Evolutionary conservation across 2,113 vertebrate genomes (phyloP), one percentile per base, ranked within the genome.

Genomic region (Sciurus niger): DNA sequence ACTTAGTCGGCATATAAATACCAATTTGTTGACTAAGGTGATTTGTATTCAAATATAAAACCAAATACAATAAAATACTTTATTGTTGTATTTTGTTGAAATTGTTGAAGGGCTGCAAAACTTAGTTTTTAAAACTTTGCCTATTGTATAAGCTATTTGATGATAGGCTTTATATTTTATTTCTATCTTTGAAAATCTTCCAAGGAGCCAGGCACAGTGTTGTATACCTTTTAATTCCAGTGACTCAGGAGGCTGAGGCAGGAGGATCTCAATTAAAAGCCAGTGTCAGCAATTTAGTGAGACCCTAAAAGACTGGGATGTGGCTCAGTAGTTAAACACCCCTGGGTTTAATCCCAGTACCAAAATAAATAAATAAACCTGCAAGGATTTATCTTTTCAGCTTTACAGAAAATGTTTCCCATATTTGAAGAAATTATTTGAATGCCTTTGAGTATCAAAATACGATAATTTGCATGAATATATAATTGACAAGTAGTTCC

Each of bases 21-120:
- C n/a, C 37, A 95, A 63, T 90, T 37, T 91, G 94, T 97, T 97
- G 22, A 84, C 88, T 87, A 79, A 60, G 34, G 37, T 88, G 20
- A 51, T 2, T 94, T 93, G 4, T 97, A 32, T 89, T 79, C 24
- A 88, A 34, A 93, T 88, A 53, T 73, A 77, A 92, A 48, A 40
- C 73, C 30, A 85, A 53, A n/a, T 8, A 1, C 84, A 96, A 10
- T 94, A 65, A 84, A 86, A 77, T 3, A 58, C 20, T 91, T 37
- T 70, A 60, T 30, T 92, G 3, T 74, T 65, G 60, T 40, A 28
- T 74, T 60, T 77, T 80, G 25, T 94, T 96, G 70, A 92, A 94
- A 89, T 72, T 3, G 53, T 40, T 83, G 73, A 96, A 84, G 72
- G 51, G 28, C 58, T 72, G 93, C 22, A 74, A 18, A 83, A 46